Conservation (phyloP, 1,140 invertebrate genomes). For the Saxidomus purpurata region DNA sequence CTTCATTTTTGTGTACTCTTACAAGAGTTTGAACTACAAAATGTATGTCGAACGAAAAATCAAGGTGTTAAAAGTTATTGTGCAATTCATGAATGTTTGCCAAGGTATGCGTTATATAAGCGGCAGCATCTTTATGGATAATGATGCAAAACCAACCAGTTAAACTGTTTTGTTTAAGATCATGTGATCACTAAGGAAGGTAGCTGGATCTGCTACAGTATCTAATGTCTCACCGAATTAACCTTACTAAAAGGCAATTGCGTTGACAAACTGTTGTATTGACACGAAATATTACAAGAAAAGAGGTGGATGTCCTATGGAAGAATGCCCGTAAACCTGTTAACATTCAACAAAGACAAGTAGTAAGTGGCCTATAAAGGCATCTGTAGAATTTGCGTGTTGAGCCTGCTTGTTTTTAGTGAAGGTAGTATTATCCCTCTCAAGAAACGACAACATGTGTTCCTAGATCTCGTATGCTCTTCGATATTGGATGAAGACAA, state of each 20-base stretch:
- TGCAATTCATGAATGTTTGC: neutral
- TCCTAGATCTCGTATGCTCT: too few species aligned
- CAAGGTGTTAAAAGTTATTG: neutral
- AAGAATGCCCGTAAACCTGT: too few species aligned
- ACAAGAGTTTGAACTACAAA: neutral
- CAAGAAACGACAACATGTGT: too few species aligned
- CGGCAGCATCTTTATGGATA: neutral
- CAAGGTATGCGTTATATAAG: neutral
- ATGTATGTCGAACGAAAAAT: neutral
- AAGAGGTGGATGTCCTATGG: neutral
- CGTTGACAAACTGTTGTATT: too few species aligned
- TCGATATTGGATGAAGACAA: too few species aligned
- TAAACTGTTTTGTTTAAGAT: neutral
- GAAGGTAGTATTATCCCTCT: too few species aligned
- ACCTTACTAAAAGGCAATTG: neutral
- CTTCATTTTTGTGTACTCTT: neutral
- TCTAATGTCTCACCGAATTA: neutral
- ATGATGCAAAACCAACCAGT: neutral
- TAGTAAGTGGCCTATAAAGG: too few species aligned
- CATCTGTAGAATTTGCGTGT: too few species aligned
- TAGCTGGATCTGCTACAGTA: neutral
- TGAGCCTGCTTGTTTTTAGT: too few species aligned
- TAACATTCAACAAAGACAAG: too few species aligned
- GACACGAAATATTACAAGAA: too few species aligned
- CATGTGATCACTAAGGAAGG: neutral